Evolutionary conservation across 2,113 vertebrate species (phyloP).

Genomic region (pig (Sus scrofa)): T2T-Sscrofa CM000812.6:218140001-218140500

Average conservation of each 20-base stretch:
- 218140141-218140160: neutral
- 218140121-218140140: conserved; percentile 12
- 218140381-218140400: conserved; percentile 42
- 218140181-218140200: conserved; percentile 36
- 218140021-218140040: conserved; percentile 32
- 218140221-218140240: neutral
- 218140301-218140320: neutral
- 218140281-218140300: neutral
- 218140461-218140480: conserved; percentile 83
- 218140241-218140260: neutral
- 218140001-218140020: conserved; percentile 22
- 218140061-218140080: conserved; percentile 38
- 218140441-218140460: conserved; percentile 80
- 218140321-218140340: conserved; percentile 10
- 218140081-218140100: conserved; percentile 15
- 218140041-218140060: conserved; percentile 35
- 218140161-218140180: neutral
- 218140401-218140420: conserved; percentile 62
- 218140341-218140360: conserved; percentile 69
- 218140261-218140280: conserved; percentile 22
- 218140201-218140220: neutral
- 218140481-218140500: conserved; percentile 77
- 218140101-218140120: conserved; percentile 3
- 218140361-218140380: conserved; percentile 75
- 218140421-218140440: conserved; percentile 72